phyloP scores from a whole-genome alignment of 2,113 vertebrate species.

The Pituophis catenifer region DNA sequence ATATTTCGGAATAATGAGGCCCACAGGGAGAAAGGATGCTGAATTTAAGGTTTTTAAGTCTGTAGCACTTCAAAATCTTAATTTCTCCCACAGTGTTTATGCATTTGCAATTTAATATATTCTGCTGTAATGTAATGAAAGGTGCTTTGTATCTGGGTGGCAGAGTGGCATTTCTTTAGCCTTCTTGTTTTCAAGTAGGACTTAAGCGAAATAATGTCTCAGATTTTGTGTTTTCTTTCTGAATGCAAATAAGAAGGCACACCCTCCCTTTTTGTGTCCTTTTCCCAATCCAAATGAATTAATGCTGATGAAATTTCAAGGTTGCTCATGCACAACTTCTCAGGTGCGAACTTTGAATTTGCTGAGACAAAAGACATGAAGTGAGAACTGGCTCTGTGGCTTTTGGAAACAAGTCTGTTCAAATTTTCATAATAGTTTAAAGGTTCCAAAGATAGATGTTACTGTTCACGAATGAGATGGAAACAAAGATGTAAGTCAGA shows the following conservation, averaged over 20 bases:
- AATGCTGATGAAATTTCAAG: not conserved
- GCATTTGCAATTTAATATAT: not conserved
- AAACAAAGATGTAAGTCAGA: not conserved
- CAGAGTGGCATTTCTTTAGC: not conserved
- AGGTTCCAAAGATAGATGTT: not conserved
- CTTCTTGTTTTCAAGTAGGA: not conserved
- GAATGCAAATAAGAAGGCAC: not conserved
- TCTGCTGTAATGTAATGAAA: not conserved
- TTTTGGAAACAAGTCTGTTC: not conserved
- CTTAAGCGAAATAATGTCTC: not conserved
- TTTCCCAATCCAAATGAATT: not conserved
- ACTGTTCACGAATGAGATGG: not conserved
- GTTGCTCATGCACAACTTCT: not conserved
- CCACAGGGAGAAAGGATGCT: not conserved
- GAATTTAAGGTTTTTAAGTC: not conserved
- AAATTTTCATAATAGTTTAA: not conserved
- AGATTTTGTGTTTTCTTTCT: not conserved
- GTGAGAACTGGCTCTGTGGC: not conserved
- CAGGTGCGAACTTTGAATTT: not conserved
- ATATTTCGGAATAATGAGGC: not conserved
- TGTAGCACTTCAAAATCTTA: not conserved
- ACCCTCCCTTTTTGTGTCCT: not conserved
- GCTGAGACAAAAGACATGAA: not conserved
- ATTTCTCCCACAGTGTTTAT: not conserved
- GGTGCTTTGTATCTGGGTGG: too few relatives aligned